phyloP scores from a whole-genome alignment of 2,888 invertebrate genomes.

The Hirtodrosophila confusa region DNA sequence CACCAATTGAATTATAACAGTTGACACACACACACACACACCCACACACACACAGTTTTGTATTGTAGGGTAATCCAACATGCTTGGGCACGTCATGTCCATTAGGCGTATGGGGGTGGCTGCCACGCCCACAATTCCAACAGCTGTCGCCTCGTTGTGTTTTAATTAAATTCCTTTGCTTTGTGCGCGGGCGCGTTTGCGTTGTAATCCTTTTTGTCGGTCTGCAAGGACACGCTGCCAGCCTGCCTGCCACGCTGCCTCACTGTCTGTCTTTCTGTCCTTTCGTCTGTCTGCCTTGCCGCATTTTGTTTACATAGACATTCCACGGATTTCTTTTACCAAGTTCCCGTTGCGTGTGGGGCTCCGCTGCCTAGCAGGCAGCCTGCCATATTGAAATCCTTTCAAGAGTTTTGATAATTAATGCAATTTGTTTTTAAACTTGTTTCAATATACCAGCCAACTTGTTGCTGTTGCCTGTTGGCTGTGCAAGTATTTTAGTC shows the following conservation, averaged over 20 bases:
- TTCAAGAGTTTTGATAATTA: constrained; percentile 72
- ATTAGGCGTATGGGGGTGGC: constrained; percentile 17
- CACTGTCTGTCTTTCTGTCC: not conserved
- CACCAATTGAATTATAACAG: constrained; percentile 47
- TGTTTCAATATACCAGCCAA: constrained; percentile 23
- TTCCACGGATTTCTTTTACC: constrained; percentile 47
- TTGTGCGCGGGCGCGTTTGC: constrained; percentile 58
- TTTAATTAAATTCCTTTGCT: constrained; percentile 75
- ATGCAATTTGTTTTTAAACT: constrained; percentile 67
- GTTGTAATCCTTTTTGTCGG: constrained; percentile 70
- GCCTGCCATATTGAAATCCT: constrained; percentile 58
- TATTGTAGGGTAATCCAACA: constrained; percentile 46
- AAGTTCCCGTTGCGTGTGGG: constrained; percentile 40
- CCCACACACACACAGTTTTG: constrained; percentile 10
- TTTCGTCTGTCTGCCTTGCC: constrained; percentile 12
- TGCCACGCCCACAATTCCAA: constrained; percentile 33
- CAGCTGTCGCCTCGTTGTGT: constrained; percentile 30
- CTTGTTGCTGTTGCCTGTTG: constrained; percentile 38
- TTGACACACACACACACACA: constrained; percentile 8
- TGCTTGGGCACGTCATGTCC: constrained; percentile 38
- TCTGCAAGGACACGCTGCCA: constrained; percentile 33
- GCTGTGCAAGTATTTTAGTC: constrained; percentile 10
- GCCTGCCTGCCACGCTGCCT: constrained; percentile 1
- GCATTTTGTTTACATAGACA: constrained; percentile 62
- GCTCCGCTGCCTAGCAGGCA: constrained; percentile 14